These are phyloP conservation scores for Pelusios castaneus DNA, from an alignment of 2,113 vertebrate species.

Conservation along the genomic window DNA sequence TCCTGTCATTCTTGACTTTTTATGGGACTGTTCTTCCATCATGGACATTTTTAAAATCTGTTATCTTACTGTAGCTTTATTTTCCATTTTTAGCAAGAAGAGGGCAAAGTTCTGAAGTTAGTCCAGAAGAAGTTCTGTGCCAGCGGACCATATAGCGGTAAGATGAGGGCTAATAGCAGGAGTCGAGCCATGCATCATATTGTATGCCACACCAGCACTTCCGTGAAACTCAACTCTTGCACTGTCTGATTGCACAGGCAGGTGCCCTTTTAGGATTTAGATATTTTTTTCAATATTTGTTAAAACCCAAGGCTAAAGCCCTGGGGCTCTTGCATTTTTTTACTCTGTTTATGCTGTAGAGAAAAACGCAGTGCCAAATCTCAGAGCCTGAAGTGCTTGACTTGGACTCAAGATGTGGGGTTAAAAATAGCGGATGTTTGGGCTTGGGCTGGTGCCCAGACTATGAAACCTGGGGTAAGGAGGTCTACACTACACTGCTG, in stretches of 20 bases:
- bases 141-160: slow-evolving; percentile 93
- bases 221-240: background rate
- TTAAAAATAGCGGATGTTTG: background rate
- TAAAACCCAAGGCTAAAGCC: background rate
- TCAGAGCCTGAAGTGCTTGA: background rate
- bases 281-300: background rate
- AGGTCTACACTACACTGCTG: background rate
- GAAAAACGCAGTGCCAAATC: background rate
- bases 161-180: slow-evolving; percentile 57
- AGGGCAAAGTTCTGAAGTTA: slow-evolving; percentile 88
- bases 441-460: background rate
- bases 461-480: background rate
- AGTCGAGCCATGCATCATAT: background rate
- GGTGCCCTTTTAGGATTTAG: background rate
- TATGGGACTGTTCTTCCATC: background rate
- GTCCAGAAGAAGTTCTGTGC: slow-evolving; percentile 98
- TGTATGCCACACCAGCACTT: background rate
- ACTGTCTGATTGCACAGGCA: slow-evolving; percentile 2
- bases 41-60: background rate
- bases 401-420: background rate
- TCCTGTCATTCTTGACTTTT: background rate
- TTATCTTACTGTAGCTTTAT: slow-evolving; percentile 21
- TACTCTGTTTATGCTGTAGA: background rate
- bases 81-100: slow-evolving; percentile 85
- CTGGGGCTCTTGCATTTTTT: rapidly evolving